phyloP scores from a whole-genome alignment of 2,888 invertebrate species.

The Drosophila helvetica region DNA sequence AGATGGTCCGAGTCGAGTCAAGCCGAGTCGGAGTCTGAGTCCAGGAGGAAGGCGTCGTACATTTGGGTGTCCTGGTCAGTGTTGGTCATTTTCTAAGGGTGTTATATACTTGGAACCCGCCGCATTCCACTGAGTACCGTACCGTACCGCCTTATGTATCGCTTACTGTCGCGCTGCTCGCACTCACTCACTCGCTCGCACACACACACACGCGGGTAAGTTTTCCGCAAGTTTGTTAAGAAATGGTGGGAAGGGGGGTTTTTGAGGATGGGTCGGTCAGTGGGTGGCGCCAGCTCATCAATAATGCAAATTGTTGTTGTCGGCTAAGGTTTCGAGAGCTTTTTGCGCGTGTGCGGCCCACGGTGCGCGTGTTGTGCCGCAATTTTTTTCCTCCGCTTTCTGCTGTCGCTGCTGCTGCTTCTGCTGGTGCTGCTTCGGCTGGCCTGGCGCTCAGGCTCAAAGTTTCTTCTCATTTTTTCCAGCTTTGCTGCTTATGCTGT shows the following conservation, averaged over 20 bases:
- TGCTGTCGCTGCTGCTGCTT: constrained; percentile 52
- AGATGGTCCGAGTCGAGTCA: constrained; percentile 22
- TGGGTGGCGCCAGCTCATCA: constrained; percentile 59
- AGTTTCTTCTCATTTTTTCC: constrained; percentile 76
- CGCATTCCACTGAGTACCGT: constrained; percentile 35
- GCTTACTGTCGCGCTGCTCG: constrained; percentile 31
- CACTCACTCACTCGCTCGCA: constrained; percentile 36
- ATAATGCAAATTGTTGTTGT: constrained; percentile 79
- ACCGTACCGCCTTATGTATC: constrained; percentile 30
- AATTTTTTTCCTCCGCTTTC: constrained; percentile 75
- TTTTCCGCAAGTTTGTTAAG: constrained; percentile 75
- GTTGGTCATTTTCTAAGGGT: constrained; percentile 78
- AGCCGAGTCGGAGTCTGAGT: constrained; percentile 38
- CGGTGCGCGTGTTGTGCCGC: constrained; percentile 80
- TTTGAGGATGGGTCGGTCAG: constrained; percentile 14
- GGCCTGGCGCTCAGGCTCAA: constrained; percentile 67
- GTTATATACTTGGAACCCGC: constrained; percentile 64
- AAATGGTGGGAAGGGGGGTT: constrained; percentile 33
- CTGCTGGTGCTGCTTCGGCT: constrained; percentile 28
- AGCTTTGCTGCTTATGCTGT: constrained; percentile 62
- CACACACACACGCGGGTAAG: constrained; percentile 48
- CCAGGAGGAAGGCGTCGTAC: constrained; percentile 10
- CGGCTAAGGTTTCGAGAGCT: constrained; percentile 58
- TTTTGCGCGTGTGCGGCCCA: constrained; percentile 55
- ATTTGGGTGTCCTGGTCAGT: constrained; percentile 72